Evolutionary conservation across 2,888 invertebrate species (phyloP).

Genomic region (Athetis lepigone): DNA sequence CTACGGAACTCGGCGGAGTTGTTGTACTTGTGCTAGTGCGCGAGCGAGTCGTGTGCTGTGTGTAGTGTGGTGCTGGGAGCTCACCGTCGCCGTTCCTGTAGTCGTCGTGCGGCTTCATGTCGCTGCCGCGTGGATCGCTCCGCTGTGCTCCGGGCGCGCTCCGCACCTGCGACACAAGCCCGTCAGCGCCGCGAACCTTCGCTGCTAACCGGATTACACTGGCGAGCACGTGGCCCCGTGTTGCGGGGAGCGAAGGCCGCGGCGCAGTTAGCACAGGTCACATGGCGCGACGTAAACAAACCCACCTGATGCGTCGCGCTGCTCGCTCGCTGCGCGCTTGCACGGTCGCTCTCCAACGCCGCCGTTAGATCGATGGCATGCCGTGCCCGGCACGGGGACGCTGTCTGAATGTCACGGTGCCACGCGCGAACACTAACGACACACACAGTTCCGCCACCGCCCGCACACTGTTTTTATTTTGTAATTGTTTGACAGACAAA

Average conservation of each 20-base stretch:
- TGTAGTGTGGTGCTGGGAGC: slow-evolving; percentile 38
- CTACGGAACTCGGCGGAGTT: background rate
- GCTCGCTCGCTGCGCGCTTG: slow-evolving; percentile 33
- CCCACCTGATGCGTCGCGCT: slow-evolving; percentile 73
- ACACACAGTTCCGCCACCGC: slow-evolving; percentile 57
- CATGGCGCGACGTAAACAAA: slow-evolving; percentile 77
- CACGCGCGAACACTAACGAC: slow-evolving; percentile 46
- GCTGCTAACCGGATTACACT: slow-evolving; percentile 71
- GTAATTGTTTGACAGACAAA: slow-evolving; percentile 55
- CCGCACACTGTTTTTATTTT: slow-evolving; percentile 71
- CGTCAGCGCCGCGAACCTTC: slow-evolving; percentile 47
- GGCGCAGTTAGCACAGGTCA: slow-evolving; percentile 69
- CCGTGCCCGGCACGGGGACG: slow-evolving; percentile 42
- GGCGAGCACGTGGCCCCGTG: slow-evolving; percentile 65
- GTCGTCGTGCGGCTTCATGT: slow-evolving; percentile 80
- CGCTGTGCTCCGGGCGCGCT: slow-evolving; percentile 32
- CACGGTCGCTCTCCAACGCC: slow-evolving; percentile 26
- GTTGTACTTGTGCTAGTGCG: background rate
- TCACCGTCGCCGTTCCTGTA: slow-evolving; percentile 82
- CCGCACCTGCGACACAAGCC: slow-evolving; percentile 54
- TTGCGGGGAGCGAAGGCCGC: slow-evolving; percentile 61
- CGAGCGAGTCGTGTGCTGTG: background rate
- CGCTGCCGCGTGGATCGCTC: slow-evolving; percentile 34
- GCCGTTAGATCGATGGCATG: slow-evolving; percentile 44
- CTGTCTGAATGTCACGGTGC: slow-evolving; percentile 22